These are phyloP conservation scores for Scolopax bukidnonensis DNA, from an alignment of 2,797 vertebrate species.

Conservation along the genomic window DNA sequence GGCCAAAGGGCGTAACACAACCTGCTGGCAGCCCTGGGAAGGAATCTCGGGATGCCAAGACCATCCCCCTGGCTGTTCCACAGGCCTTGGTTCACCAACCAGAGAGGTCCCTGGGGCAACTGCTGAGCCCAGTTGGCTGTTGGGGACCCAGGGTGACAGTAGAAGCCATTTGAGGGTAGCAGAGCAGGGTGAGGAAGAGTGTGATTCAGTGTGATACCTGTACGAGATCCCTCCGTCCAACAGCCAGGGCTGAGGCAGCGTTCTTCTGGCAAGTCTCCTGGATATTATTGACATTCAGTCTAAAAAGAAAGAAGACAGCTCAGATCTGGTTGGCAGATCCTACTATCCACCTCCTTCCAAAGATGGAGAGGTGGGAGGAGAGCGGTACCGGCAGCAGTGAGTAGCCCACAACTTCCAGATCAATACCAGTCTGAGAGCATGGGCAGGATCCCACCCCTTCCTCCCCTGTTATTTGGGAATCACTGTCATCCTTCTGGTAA, in stretches of 20 bases:
- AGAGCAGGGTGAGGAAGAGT: not conserved
- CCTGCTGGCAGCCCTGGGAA: not conserved
- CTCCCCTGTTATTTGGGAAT: not conserved
- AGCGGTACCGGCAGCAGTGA: not conserved
- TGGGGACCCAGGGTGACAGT: not conserved
- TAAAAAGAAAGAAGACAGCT: constrained; percentile 62
- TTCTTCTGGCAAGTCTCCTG: constrained; percentile 98
- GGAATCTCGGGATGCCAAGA: not conserved
- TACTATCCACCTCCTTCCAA: not conserved
- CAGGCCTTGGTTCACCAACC: not conserved
- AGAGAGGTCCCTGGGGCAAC: not conserved
- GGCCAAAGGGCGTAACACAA: not conserved
- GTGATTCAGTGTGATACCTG: constrained; percentile 80
- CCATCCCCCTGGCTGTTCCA: not conserved
- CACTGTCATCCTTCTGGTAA: not conserved
- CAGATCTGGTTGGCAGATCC: not conserved
- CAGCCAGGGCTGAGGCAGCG: constrained; percentile 85
- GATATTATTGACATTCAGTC: constrained; percentile 91
- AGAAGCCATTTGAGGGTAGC: not conserved
- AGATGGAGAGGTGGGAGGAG: not conserved
- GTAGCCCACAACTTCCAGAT: not conserved
- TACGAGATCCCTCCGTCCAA: constrained; percentile 91
- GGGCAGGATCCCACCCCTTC: not conserved
- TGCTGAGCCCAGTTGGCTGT: not conserved
- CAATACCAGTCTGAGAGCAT: rapidly evolving